A percentile compares a stretch with the other conserved stretches of the same genome.
Evolutionary conservation across 2,113 vertebrate species (phyloP).

Genomic region (Mesembrinibis cayennensis): DNA sequence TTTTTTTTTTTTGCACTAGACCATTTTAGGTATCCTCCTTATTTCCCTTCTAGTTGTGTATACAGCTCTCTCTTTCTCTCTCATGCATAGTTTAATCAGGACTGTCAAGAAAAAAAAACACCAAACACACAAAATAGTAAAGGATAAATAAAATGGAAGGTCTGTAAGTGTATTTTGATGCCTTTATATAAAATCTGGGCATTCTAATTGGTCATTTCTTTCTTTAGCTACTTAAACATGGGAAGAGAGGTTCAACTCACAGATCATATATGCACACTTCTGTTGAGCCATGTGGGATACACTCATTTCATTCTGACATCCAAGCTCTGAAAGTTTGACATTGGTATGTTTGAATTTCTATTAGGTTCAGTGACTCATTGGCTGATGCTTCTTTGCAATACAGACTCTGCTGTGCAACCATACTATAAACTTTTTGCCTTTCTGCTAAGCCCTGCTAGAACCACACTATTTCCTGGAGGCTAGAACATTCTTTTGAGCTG

Average conservation of each 20-base stretch:
- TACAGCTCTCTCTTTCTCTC: background rate
- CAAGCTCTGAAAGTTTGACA: background rate
- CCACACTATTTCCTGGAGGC: background rate
- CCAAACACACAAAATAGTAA: background rate
- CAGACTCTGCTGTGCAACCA: background rate
- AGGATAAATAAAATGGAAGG: background rate
- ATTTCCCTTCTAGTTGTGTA: background rate
- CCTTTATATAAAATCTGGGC: background rate
- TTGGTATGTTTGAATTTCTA: conserved; percentile 31
- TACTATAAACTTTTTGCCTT: background rate
- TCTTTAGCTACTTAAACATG: background rate
- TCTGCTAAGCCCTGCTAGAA: background rate
- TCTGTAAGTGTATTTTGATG: background rate
- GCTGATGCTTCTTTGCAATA: background rate
- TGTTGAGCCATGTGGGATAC: background rate
- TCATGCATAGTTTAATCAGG: background rate
- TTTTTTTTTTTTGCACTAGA: background rate
- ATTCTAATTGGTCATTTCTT: background rate
- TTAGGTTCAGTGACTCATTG: background rate
- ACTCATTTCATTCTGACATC: background rate
- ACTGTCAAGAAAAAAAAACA: background rate
- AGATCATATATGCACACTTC: background rate
- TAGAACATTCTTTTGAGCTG: background rate
- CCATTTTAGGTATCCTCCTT: background rate
- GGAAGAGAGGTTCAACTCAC: background rate